Base-by-base conservation (phyloP, 2,113 vertebrate genomes). In the Brachypodius melanocephalos region DNA sequence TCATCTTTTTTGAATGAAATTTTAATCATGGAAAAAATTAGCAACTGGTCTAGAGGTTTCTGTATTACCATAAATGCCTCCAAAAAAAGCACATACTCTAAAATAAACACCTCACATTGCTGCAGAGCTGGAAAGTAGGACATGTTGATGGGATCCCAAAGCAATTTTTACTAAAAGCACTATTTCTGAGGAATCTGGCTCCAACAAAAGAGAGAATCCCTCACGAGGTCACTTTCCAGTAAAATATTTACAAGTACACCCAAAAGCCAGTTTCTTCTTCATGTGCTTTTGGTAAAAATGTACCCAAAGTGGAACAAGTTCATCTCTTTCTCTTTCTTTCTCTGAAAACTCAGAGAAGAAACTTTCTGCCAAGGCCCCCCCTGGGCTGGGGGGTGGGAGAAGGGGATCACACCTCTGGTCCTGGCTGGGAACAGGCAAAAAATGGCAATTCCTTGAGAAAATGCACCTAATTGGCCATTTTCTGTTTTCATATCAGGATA, bases 181-280 rank as follows among this genome's bases (percentile, higher is more conserved):
- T 21, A 6, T 85, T 90, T 84, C 63, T 52, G 75, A 88, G 55
- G 40, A 91, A 36, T 77, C 63, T 49, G 78, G 32, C 67, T 73
- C 25, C 71, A 79, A 74, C 55, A 88, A 93, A 93, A 80, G 68
- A 77, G 4, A 73, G 14, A 31, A 36, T 42, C 65, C 43, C 82
- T 95, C n/a, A 1, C 0, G 17, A 90, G 78, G 75, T 62, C 49
- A 42, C 57, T 80, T 72, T 29, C 72, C 20, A 84, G 90, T 93
- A 59, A 95, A 96, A 95, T 93, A 95, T 93, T 95, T 91, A 94
- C 85, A 42, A 72, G 78, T 86, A 83, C 85, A 91, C 90, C 91
- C 90, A 90, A 93, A 88, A 86, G 36, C n/a, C 72, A 26, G 29
- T 15, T 88, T 36, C 58, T 69, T 80, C 84, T 71, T 43, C 15